Percentiles rank a stretch among this genome's conserved stretches.
phyloP scores from a whole-genome alignment of 2,888 invertebrate genomes.

The Eupithecia abbreviata region DNA sequence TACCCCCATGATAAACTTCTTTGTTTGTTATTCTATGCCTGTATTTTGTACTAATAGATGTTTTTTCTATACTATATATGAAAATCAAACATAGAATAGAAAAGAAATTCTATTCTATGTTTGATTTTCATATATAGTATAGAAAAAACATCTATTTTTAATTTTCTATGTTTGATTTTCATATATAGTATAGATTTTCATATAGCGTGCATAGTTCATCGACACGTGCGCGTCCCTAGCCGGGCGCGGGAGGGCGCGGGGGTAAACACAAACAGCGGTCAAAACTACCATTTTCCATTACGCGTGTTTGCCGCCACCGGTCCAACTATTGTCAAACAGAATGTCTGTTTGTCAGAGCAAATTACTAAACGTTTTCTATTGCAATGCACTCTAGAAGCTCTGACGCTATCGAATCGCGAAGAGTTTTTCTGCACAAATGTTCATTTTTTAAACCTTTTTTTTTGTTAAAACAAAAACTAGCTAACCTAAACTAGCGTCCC shows the following conservation, averaged over 20 bases:
- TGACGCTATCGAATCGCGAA: not conserved
- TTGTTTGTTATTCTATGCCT: no score
- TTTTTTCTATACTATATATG: no score
- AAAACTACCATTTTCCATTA: conserved; percentile 41
- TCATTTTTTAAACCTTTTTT: not conserved
- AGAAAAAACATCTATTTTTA: no score
- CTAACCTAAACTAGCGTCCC: not conserved
- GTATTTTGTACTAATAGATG: no score
- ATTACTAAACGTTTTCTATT: conserved; percentile 3
- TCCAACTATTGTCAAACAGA: conserved; percentile 2
- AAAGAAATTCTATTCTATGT: no score
- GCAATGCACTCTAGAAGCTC: not conserved
- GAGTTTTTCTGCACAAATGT: not conserved
- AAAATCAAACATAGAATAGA: no score
- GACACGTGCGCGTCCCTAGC: conserved; percentile 15
- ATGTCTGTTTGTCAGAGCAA: not conserved
- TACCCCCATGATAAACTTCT: no score
- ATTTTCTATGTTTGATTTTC: no score
- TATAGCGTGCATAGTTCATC: not conserved
- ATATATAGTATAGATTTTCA: conserved; percentile 1
- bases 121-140: no score
- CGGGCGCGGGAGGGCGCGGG: conserved; percentile 9
- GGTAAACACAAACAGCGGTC: conserved; percentile 35
- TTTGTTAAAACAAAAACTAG: not conserved
- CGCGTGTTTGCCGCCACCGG: conserved; percentile 20